phyloP scores from a whole-genome alignment of 2,797 vertebrate species.

The Danio aesculapii region DNA sequence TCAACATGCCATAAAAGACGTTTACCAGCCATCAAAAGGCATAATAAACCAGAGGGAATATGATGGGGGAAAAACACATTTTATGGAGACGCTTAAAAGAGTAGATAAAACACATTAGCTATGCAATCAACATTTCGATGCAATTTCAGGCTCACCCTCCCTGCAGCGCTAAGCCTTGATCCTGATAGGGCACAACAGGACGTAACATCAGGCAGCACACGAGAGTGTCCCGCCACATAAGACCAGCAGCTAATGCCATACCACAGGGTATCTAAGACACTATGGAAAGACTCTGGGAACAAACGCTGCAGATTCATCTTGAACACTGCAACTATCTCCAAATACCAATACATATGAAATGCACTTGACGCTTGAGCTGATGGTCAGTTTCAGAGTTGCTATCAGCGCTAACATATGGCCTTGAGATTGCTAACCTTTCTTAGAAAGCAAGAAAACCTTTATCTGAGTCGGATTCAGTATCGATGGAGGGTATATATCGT shows the following conservation, averaged over 20 bases:
- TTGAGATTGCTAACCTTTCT: constrained; percentile 19
- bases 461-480: constrained; percentile 7
- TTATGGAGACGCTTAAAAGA: constrained; percentile 21
- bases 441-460: constrained; percentile 28
- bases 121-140: constrained; percentile 40
- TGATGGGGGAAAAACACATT: not conserved
- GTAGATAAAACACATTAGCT: constrained; percentile 51
- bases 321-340: constrained; percentile 29
- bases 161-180: constrained; percentile 45
- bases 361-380: constrained; percentile 32
- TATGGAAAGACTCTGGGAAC: constrained; percentile 30
- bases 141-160: constrained; percentile 40
- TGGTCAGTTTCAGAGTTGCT: constrained; percentile 33
- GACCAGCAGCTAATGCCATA: constrained; percentile 41
- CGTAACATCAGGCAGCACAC: constrained; percentile 19
- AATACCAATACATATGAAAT: constrained; percentile 30
- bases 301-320: constrained; percentile 42
- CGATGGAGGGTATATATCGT: not conserved
- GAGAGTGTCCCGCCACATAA: constrained; percentile 40
- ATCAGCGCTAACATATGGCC: constrained; percentile 17
- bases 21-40: constrained; percentile 45
- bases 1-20: constrained; percentile 34
- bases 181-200: constrained; percentile 32
- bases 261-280: constrained; percentile 32
- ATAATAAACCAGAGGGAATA: constrained; percentile 44